A percentile compares a stretch with the other conserved stretches of the same genome.
phyloP scores from a whole-genome alignment of 1,140 invertebrate genomes.

The Trichonephila clavipes region DNA sequence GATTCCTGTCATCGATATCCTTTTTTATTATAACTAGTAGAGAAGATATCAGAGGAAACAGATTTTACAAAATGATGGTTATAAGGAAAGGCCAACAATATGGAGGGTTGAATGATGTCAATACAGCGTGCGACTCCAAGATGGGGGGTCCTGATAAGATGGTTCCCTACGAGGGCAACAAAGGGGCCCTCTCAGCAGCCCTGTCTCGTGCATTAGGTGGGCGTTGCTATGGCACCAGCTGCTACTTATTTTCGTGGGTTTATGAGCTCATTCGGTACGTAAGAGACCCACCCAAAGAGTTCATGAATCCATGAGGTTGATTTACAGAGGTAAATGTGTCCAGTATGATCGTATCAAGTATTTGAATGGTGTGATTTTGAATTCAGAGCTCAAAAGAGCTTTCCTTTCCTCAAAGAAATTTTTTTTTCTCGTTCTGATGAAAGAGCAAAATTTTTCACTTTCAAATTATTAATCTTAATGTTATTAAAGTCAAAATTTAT shows the following conservation, averaged over 20 bases:
- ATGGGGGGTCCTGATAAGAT: slow-evolving; percentile 57
- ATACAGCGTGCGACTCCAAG: slow-evolving; percentile 51
- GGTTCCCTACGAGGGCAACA: not conserved
- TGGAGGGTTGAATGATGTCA: not conserved
- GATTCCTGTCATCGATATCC: not conserved
- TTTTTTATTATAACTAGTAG: not conserved
- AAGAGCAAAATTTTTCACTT: no score
- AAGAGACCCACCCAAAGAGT: not conserved
- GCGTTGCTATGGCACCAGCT: slow-evolving; percentile 24
- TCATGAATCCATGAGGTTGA: not conserved
- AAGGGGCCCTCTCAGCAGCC: slow-evolving; percentile 39
- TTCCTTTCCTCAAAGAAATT: no score
- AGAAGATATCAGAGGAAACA: not conserved
- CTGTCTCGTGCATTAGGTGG: slow-evolving; percentile 9
- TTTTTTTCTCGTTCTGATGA: no score
- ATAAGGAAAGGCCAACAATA: not conserved
- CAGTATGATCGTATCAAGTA: not conserved
- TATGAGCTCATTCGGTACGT: not conserved
- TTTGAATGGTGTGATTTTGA: not conserved
- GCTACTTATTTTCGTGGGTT: slow-evolving; percentile 11
- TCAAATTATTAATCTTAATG: no score
- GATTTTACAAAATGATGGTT: not conserved
- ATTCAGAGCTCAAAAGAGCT: no score
- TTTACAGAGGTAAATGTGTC: not conserved
- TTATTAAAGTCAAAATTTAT: no score